Evolutionary conservation across 2,113 vertebrate genomes (phyloP).

Genomic region (Engystomops pustulosus): DNA sequence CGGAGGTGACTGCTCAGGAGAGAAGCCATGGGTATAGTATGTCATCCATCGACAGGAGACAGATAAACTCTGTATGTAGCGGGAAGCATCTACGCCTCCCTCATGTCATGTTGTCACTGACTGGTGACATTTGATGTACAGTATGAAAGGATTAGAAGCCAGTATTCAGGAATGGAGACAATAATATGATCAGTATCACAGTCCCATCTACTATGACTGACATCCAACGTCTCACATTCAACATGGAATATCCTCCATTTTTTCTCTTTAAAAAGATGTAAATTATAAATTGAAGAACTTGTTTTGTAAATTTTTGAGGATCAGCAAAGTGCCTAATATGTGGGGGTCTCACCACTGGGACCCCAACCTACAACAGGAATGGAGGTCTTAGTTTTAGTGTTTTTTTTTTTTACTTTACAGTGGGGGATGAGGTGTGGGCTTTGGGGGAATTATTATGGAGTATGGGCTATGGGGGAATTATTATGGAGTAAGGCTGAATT

Average conservation of each 20-base stretch:
- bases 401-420: too few species aligned
- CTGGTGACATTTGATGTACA: conserved; percentile 31
- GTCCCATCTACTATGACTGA: not conserved
- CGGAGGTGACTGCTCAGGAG: not conserved
- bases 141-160: conserved; percentile 23
- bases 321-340: too few species aligned
- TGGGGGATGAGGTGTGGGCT: too few species aligned
- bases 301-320: too few species aligned
- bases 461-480: too few species aligned
- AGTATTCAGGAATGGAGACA: not conserved
- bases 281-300: too few species aligned
- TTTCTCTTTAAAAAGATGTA: not conserved
- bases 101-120: conserved; percentile 28
- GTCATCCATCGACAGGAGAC: not conserved
- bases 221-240: not conserved
- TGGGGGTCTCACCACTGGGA: too few species aligned
- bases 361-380: too few species aligned
- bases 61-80: not conserved
- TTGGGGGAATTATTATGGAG: too few species aligned
- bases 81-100: conserved; percentile 12
- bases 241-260: too few species aligned
- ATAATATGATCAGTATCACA: not conserved
- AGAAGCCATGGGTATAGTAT: not conserved
- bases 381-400: too few species aligned
- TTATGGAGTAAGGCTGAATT: too few species aligned